These are phyloP conservation scores for Arctia plantaginis DNA, from an alignment of 2,888 invertebrate genomes.

Conservation along the genomic window DNA sequence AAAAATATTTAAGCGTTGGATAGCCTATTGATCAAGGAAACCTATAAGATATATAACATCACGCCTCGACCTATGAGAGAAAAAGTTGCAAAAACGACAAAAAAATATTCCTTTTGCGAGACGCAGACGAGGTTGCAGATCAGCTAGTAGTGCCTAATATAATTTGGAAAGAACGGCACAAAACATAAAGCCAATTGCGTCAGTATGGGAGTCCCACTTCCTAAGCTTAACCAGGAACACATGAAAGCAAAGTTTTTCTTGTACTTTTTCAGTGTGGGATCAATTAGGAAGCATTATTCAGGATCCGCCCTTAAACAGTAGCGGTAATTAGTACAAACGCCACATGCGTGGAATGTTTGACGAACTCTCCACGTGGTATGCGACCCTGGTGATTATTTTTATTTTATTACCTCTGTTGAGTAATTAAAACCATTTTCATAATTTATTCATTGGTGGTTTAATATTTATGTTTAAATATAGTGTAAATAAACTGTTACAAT, in stretches of 20 bases:
- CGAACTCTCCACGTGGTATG: slow-evolving; percentile 69
- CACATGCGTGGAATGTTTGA: slow-evolving; percentile 67
- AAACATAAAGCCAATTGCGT: background rate
- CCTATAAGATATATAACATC: background rate
- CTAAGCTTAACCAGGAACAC: slow-evolving; percentile 73
- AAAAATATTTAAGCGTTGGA: background rate
- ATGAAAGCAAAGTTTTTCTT: slow-evolving; percentile 58
- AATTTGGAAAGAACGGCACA: background rate
- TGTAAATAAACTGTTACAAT: slow-evolving; percentile 1
- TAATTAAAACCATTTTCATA: slow-evolving; percentile 66
- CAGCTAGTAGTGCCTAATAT: background rate
- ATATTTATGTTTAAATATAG: slow-evolving; percentile 45
- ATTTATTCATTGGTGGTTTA: slow-evolving; percentile 55
- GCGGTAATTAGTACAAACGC: slow-evolving; percentile 65
- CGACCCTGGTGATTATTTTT: slow-evolving; percentile 74
- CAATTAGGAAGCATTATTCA: slow-evolving; percentile 65
- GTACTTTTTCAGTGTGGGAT: slow-evolving; percentile 57
- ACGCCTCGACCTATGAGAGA: background rate
- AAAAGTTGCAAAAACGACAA: background rate
- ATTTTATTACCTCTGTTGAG: slow-evolving; percentile 67
- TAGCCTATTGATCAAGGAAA: background rate
- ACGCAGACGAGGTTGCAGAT: background rate
- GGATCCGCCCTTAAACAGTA: slow-evolving; percentile 68
- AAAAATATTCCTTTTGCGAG: background rate
- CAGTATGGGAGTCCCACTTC: slow-evolving; percentile 52